Evolutionary conservation across 2,113 vertebrate species (phyloP), one percentile per base, ranked within the genome.

Genomic region (Ophthalmolycus amberensis): DNA sequence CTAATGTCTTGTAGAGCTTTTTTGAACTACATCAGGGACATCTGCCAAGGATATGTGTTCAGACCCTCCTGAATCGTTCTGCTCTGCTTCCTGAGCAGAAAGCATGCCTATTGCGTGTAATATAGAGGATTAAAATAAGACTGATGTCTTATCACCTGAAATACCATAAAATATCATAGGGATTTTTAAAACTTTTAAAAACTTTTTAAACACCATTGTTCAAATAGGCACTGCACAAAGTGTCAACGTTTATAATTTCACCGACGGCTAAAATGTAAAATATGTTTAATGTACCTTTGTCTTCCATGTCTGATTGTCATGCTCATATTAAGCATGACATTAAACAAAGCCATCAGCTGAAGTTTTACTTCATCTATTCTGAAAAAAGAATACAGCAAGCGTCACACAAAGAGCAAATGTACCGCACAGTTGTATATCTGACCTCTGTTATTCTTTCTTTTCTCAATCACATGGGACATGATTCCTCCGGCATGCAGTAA

Each of bases 391-490:
- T 11, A 29, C 56, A 60, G 56, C 18, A 52, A 66, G 22, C 38
- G 50, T 46, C 16, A 69, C n/a, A 73, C 38, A 25, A 44, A 71
- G 44, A 81, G 25, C 27, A 25, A 0, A 42, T 32, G 29, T 6
- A 0, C 20, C 40, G 62, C 42, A 62, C 71, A 64, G 44, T 42
- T 62, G 52, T 66, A 2, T 37, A 46, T 58, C 52, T 81, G 78
- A 77, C 79, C 77, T 77, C 34, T 78, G 20, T 72, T 78, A 63
- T 82, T 81, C 56, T 75, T 66, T 68, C 58, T 62, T 66, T 73
- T 73, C 38, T 64, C 65, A 48, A 76, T 89, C 82, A 46, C 70
- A 66, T 62, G 72, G 59, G 90, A 84, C 79, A 78, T 20, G 78
- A 72, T 72, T 80, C 72, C 64, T 84, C 79, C 83, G 60, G 80